Evolutionary conservation across 2,113 vertebrate species (phyloP), one percentile per base, ranked within the genome.

Genomic region (Hiodon alosoides): DNA sequence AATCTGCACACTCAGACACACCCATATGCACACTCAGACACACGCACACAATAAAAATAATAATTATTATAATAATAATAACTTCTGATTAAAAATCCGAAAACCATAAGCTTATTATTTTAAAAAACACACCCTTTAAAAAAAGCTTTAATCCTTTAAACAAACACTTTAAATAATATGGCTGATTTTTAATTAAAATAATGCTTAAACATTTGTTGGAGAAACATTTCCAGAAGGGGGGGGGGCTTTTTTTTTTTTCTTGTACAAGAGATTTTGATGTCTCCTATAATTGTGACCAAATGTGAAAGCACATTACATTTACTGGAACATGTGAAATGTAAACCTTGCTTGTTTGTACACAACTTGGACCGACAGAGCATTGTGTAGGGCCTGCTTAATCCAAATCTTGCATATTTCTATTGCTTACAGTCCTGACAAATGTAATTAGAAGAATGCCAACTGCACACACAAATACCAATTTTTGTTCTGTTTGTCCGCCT

Each of bases 281-380:
- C 50, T n/a, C 54, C 16, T 46, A 47, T 16, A 70, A 73, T 58
- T 57, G 17, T 69, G 54, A 61, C 31, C 31, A 5, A 14, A 77
- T 55, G 54, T 54, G 55, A 76, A 73, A 57, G 17, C 54, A 6
- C 82, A 77, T 76, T 57, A 71, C 9, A 67, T 51, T 8, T 14
- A 46, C 48, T 67, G 3, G 14, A n/a, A 67, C 54, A 69, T 69
- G 7, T 69, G n/a, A 2, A 54, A 47, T 5, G 5, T 54, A 9
- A 69, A 9, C 68, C 11, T 17, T 16, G 68, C 5, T 54, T 54
- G 52, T 54, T 54, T 50, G 66, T 51, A 13, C 14, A 7, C 31
- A 14, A 14, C n/a, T 17, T 50, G 10, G 5, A 2, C 17, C 47
- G 7, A 4, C 13, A 51, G n/a, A 16, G n/a, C 66, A 66, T 17